Evolutionary conservation across 92 coral and sea anemone genomes (phyloP), one percentile per base, ranked within the genome.

Genomic region (Nematostella vectensis): DNA sequence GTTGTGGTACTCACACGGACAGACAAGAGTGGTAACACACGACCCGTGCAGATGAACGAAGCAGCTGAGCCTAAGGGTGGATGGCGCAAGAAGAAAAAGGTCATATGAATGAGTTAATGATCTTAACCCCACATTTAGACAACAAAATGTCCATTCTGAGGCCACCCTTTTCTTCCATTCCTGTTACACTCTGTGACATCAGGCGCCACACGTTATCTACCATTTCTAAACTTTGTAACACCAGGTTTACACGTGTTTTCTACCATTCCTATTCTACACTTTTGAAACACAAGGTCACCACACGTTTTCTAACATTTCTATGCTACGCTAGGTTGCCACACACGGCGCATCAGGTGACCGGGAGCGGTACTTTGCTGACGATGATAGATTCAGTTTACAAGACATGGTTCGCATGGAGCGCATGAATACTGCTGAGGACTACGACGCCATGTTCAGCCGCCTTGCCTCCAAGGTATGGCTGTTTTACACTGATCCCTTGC

Each of bases 291-390:
- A n/a, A n/a, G n/a, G n/a, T n/a, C n/a, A n/a, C n/a, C n/a, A n/a
- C n/a, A n/a, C n/a, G n/a, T n/a, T n/a, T n/a, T n/a, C n/a, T n/a
- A n/a, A n/a, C n/a, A n/a, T n/a, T n/a, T n/a, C n/a, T n/a, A n/a
- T n/a, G n/a, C n/a, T n/a, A n/a, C n/a, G n/a, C 40, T 49, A 93
- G 99, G 94, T 70, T 38, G 58, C 74, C 18, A 87, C 94, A 21
- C 99, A 93, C 40, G 78, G 55, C 37, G 69, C 74, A 6, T 76
- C 70, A 27, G 99, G 99, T 15, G 67, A 70, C 43, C 74, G 99
- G n/a, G 95, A 83, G 80, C 76, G 99, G 61, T 93, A 87, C 57
- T 93, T 93, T 59, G 95, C 96, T 43, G 99, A 93, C 27, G 99
- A 93, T 22, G 99, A 93, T 55, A 70, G 77, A 20, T 80, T 81